Base-by-base conservation (phyloP, 2,797 vertebrate species). In the Harpagifer antarcticus region DNA sequence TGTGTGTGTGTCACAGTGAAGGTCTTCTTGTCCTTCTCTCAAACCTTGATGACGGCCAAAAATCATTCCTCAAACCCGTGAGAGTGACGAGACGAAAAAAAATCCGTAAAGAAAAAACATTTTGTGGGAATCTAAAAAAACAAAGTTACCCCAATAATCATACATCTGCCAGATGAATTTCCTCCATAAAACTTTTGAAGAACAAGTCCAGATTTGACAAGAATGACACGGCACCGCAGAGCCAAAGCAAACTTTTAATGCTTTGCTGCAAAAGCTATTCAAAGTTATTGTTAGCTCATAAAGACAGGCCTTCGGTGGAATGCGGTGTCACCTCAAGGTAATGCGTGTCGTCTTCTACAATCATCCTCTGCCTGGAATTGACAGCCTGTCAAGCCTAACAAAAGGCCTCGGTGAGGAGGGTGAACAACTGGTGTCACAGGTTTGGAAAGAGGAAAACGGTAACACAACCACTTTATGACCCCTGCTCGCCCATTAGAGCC, bases 401-500 rank as follows among this genome's bases (percentile, higher is more conserved):
- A 90, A 93, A 89, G 85, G 86, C 75, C 66, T 40, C 7, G 61
- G 77, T 86, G 87, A 93, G 79, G 79, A 89, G 85, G 81, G 80
- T 55, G 85, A 92, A 92, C 93, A 93, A 93, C 92, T 95, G 93
- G 87, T 92, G 90, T 90, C 83, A 69, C 86, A 86, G 87, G 88
- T 89, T 89, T 89, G 77, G 84, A 78, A 87, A 89, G 75, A 86
- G 89, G 72, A 89, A 94, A 92, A 92, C 91, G 89, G 81, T 73
- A 86, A 87, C 82, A 86, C 78, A 86, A 91, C 85, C 84, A 84
- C 89, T 94, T 94, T 94, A 93, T 86, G 85, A 89, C 91, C 88
- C 73, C 73, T 60, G 86, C 78, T 77, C 5, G 45, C 74, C 89
- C 85, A 88, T 91, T 90, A 91, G 89, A 84, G 83, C 63, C 70